These are phyloP conservation scores for Oostethus manadensis DNA, from an alignment of 2,113 vertebrate species.

Conservation along the genomic window DNA sequence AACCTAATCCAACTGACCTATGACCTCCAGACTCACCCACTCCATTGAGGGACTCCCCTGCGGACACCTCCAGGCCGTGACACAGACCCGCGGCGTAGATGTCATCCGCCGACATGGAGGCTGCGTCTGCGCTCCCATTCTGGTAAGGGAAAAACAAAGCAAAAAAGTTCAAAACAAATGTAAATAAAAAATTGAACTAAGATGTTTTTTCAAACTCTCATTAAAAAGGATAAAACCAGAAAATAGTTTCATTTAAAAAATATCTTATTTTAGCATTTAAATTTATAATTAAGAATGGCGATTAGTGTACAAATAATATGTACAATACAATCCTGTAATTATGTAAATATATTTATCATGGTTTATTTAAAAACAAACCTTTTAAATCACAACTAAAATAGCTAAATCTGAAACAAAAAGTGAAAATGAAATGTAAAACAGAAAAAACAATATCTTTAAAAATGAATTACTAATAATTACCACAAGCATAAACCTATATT, in stretches of 20 bases:
- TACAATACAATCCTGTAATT: too few relatives aligned
- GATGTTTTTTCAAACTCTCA: too few relatives aligned
- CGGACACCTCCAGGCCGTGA: slow-evolving; percentile 72
- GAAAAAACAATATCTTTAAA: too few relatives aligned
- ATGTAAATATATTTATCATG: too few relatives aligned
- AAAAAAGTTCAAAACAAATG: background rate
- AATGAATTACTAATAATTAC: too few relatives aligned
- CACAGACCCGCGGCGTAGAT: slow-evolving; percentile 74
- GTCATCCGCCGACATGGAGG: slow-evolving; percentile 72
- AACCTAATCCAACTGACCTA: background rate
- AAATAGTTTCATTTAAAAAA: too few relatives aligned
- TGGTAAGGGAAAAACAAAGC: slow-evolving; percentile 38
- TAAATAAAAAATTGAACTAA: too few relatives aligned
- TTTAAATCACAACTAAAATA: background rate
- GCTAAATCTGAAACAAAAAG: background rate
- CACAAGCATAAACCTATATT: too few relatives aligned
- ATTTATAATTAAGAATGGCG: too few relatives aligned
- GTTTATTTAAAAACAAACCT: background rate
- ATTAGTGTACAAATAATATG: too few relatives aligned
- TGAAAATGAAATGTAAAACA: background rate
- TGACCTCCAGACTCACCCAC: slow-evolving; percentile 49
- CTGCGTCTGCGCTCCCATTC: slow-evolving; percentile 76
- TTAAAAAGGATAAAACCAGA: too few relatives aligned
- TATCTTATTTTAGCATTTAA: too few relatives aligned
- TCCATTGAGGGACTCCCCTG: slow-evolving; percentile 73